Evolutionary conservation across 2,888 invertebrate genomes (phyloP).

Genomic region (Clanis bilineata): DNA sequence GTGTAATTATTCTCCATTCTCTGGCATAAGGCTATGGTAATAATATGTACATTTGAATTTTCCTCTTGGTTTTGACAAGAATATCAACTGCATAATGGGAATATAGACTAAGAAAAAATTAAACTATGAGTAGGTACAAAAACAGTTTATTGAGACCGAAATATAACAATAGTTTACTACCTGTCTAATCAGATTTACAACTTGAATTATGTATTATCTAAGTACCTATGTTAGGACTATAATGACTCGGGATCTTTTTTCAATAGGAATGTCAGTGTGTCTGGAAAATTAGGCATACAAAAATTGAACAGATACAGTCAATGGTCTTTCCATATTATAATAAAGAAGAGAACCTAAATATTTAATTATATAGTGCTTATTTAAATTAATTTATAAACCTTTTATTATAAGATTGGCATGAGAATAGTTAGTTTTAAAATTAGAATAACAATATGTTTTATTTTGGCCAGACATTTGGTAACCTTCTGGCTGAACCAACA

Average conservation of each 20-base stretch:
- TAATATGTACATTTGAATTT: too few species aligned
- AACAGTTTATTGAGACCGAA: background rate
- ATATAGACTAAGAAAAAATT: background rate
- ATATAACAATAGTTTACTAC: conserved; percentile 3
- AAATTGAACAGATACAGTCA: background rate
- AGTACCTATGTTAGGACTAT: too few species aligned
- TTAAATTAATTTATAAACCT: too few species aligned
- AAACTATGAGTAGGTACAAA: background rate
- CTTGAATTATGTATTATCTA: background rate
- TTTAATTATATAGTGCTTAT: too few species aligned
- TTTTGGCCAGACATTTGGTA: too few species aligned
- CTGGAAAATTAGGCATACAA: background rate
- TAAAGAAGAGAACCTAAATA: background rate
- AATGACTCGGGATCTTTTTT: background rate
- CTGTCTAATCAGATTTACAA: background rate
- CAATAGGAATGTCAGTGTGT: background rate
- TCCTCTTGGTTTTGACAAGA: too few species aligned
- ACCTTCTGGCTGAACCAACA: too few species aligned
- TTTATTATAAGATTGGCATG: too few species aligned
- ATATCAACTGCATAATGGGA: background rate
- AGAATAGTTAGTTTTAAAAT: too few species aligned
- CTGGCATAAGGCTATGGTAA: too few species aligned
- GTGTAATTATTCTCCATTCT: too few species aligned
- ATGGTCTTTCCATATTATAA: background rate
- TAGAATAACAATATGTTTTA: too few species aligned